These are phyloP conservation scores for Tetheella fluctuosa DNA, from an alignment of 2,888 invertebrate genomes.

Conservation along the genomic window DNA sequence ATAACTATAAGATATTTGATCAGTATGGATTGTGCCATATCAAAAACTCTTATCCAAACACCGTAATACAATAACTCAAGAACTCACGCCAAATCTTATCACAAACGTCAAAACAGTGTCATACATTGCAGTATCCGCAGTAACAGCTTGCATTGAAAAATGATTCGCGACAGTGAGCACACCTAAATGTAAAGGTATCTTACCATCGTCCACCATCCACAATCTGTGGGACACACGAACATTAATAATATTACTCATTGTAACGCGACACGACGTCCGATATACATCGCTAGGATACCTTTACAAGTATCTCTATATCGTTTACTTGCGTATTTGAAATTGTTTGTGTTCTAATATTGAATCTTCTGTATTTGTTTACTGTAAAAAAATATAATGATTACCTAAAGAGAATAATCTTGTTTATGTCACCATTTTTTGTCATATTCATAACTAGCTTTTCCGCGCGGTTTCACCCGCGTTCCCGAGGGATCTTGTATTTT, in stretches of 20 bases:
- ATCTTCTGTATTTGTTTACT: neutral
- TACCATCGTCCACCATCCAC: constrained; percentile 55
- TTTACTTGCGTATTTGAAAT: constrained; percentile 12
- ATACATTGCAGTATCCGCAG: constrained; percentile 45
- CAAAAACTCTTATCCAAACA: constrained; percentile 16
- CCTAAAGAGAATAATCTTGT: too few relatives aligned
- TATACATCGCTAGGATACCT: constrained; percentile 52
- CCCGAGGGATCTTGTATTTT: too few relatives aligned
- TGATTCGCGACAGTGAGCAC: constrained; percentile 68
- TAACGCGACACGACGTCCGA: constrained; percentile 58
- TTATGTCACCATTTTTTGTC: too few relatives aligned
- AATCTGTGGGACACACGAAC: constrained; percentile 68
- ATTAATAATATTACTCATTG: constrained; percentile 81
- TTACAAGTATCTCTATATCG: constrained; percentile 34
- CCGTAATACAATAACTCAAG: constrained; percentile 51
- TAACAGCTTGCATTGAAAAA: constrained; percentile 61
- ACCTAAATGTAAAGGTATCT: constrained; percentile 76
- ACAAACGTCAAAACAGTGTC: constrained; percentile 67
- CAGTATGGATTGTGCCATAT: too few relatives aligned
- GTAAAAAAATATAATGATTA: neutral
- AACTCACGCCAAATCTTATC: constrained; percentile 60
- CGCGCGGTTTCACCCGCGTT: too few relatives aligned
- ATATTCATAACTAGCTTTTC: too few relatives aligned
- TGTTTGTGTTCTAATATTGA: neutral
- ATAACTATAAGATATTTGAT: neutral